A percentile compares a stretch with the other conserved stretches of the same genome.
phyloP scores from a whole-genome alignment of 1,140 invertebrate genomes.

The Drosophila elegans region DNA sequence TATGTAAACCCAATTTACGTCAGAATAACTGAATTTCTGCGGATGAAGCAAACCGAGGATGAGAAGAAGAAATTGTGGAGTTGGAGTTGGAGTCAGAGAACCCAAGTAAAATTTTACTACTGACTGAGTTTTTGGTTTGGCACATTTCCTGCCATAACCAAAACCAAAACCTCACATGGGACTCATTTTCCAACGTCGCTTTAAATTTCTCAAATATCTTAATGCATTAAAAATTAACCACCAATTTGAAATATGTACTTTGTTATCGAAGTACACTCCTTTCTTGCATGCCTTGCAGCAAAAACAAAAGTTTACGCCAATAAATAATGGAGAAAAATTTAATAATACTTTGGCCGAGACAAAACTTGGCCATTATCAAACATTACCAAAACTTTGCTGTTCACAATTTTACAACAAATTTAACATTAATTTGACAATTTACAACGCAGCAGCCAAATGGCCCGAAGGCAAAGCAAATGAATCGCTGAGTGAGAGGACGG shows the following conservation, averaged over 20 bases:
- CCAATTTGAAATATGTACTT: constrained; percentile 36
- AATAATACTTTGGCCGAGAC: constrained; percentile 44
- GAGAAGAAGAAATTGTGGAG: constrained; percentile 14
- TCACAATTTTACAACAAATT: constrained; percentile 77
- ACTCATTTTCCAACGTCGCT: not conserved
- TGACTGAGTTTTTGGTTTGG: constrained; percentile 30
- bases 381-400: constrained; percentile 57
- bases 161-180: constrained; percentile 14
- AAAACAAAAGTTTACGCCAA: constrained; percentile 47
- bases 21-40: constrained; percentile 60
- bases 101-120: constrained; percentile 27
- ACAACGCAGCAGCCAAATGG: constrained; percentile 45
- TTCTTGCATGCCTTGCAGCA: constrained; percentile 13
- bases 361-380: constrained; percentile 76
- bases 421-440: constrained; percentile 80
- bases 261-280: constrained; percentile 40
- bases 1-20: constrained; percentile 58
- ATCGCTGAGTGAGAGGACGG: constrained; percentile 17
- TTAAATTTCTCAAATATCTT: constrained; percentile 13
- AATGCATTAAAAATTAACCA: constrained; percentile 63
- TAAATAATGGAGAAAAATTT: constrained; percentile 71
- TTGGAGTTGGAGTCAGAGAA: not conserved
- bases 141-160: not conserved
- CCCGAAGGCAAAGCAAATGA: constrained; percentile 28
- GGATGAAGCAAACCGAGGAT: constrained; percentile 33